A percentile compares a stretch with the other conserved stretches of the same genome.
phyloP scores from a whole-genome alignment of 2,113 vertebrate genomes.

The Callipepla squamata region DNA sequence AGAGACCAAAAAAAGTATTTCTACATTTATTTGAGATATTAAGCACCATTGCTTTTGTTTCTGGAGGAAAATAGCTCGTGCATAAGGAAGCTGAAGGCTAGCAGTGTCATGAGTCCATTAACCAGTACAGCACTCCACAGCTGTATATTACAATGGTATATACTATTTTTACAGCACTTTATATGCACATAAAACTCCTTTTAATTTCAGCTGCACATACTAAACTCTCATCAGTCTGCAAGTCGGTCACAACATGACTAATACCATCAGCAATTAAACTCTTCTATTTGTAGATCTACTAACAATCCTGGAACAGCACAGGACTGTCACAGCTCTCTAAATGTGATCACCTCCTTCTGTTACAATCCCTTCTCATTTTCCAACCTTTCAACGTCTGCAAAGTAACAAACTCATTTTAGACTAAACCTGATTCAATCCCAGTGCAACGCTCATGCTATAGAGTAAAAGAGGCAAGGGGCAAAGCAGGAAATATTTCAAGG shows the following conservation, averaged over 20 bases:
- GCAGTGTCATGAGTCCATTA: slow-evolving; percentile 45
- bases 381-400: slow-evolving; percentile 16
- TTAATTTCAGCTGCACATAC: slow-evolving; percentile 51
- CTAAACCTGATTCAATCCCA: neutral
- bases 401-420: neutral
- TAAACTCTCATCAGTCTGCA: slow-evolving; percentile 46
- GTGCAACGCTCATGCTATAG: slow-evolving; percentile 34
- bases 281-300: slow-evolving; percentile 41
- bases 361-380: slow-evolving; percentile 8
- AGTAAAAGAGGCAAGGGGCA: neutral
- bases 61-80: slow-evolving; percentile 57
- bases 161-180: slow-evolving; percentile 66
- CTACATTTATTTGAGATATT: slow-evolving; percentile 63
- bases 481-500: slow-evolving; percentile 27
- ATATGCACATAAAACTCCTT: slow-evolving; percentile 57
- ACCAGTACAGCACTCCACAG: slow-evolving; percentile 59
- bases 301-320: neutral
- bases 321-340: slow-evolving; percentile 24
- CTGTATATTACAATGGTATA: slow-evolving; percentile 56
- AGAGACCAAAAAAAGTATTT: slow-evolving; percentile 50
- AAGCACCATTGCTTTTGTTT: slow-evolving; percentile 66
- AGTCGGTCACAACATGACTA: slow-evolving; percentile 33
- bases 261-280: slow-evolving; percentile 46
- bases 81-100: slow-evolving; percentile 54
- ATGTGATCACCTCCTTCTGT: slow-evolving; percentile 8